Conservation (phyloP, 1,140 invertebrate genomes). For the Brachionus rubens region DNA sequence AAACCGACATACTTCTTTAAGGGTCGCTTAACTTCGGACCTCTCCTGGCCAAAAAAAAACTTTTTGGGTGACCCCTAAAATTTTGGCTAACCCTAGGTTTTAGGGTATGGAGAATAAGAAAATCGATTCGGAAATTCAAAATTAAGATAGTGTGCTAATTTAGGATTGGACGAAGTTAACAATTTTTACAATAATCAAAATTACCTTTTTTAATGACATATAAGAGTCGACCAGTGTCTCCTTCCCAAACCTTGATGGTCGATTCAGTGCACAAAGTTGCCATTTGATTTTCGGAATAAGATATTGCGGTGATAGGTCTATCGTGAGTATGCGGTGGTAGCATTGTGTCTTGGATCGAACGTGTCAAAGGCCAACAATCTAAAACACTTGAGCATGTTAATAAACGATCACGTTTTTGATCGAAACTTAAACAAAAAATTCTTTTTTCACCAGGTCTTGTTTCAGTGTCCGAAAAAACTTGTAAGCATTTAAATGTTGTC, state of each 20-base stretch:
- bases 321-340: constrained; percentile 59
- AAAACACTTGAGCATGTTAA: constrained; percentile 59
- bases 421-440: constrained; percentile 57
- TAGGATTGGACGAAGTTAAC: background rate
- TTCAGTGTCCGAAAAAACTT: constrained; percentile 55
- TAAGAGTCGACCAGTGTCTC: constrained; percentile 55
- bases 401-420: constrained; percentile 56
- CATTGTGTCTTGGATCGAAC: constrained; percentile 57
- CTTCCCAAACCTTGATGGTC: constrained; percentile 58
- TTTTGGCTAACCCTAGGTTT: too few species aligned
- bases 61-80: too few species aligned
- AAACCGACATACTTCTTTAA: too few species aligned
- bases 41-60: too few species aligned
- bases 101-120: too few species aligned
- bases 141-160: too few species aligned
- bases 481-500: constrained; percentile 56
- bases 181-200: background rate
- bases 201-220: constrained; percentile 53
- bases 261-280: constrained; percentile 58
- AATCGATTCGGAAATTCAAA: too few species aligned
- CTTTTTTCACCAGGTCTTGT: constrained; percentile 57
- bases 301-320: constrained; percentile 51
- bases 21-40: too few species aligned
- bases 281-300: constrained; percentile 55
- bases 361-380: constrained; percentile 57